Evolutionary conservation across 2,797 vertebrate species (phyloP).

Genomic region (Chaetophractus vellerosus): DNA sequence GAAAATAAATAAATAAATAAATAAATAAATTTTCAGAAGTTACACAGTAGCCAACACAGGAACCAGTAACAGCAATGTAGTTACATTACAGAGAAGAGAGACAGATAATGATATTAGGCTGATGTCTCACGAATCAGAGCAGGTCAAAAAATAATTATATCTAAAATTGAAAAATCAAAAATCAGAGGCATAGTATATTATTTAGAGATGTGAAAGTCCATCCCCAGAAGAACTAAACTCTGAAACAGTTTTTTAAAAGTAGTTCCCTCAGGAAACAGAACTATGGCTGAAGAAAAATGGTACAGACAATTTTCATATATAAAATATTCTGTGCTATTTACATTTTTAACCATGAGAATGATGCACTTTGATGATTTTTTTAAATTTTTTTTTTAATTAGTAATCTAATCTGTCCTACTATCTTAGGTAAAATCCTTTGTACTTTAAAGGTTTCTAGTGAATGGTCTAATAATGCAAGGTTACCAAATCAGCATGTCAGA

Average conservation of each 20-base stretch:
- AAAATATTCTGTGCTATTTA: neutral
- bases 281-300: neutral
- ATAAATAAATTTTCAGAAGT: neutral
- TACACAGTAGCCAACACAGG: neutral
- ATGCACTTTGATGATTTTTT: conserved; percentile 52
- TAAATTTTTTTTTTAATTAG: conserved; percentile 5
- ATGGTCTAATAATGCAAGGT: conserved; percentile 31
- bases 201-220: neutral
- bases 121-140: neutral
- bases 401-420: neutral
- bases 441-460: conserved; percentile 52
- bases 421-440: neutral
- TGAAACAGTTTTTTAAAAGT: conserved; percentile 13
- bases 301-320: neutral
- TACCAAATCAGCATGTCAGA: conserved; percentile 29
- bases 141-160: conserved; percentile 61
- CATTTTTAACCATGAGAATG: neutral
- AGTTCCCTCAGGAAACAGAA: neutral
- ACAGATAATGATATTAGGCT: conserved; percentile 36
- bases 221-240: conserved; percentile 65
- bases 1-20: neutral
- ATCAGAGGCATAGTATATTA: conserved; percentile 46
- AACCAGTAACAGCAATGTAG: neutral
- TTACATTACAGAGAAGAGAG: neutral
- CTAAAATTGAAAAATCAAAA: conserved; percentile 43